Percentiles rank a stretch among this genome's conserved stretches.
Evolutionary conservation across 35 echinoderm and acorn worm species (phyloP).

Genomic region (Anneissia japonica): DNA sequence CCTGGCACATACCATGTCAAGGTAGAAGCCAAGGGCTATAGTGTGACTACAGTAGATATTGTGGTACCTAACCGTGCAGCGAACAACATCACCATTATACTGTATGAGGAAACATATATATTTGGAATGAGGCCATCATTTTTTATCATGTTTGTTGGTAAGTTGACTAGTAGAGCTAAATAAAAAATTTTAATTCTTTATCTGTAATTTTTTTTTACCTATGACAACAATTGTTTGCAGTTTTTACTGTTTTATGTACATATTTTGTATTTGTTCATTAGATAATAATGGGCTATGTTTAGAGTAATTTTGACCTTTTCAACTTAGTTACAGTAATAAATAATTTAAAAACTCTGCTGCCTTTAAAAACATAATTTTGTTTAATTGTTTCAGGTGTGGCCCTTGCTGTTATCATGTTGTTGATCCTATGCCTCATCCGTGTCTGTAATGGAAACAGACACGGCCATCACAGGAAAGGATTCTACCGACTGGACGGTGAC

Average conservation of each 20-base stretch:
- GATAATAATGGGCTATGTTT: too few species aligned
- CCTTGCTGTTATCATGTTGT: conserved; percentile 44
- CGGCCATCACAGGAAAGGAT: conserved; percentile 59
- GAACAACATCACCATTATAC: conserved; percentile 24
- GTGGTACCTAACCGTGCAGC: conserved; percentile 2
- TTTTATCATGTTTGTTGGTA: background rate
- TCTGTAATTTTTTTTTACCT: too few species aligned
- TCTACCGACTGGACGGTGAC: conserved; percentile 77
- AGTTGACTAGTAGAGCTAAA: background rate
- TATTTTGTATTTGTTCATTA: too few species aligned
- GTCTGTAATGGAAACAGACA: conserved; percentile 7
- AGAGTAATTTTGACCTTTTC: too few species aligned
- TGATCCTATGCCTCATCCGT: conserved; percentile 42
- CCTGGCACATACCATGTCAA: conserved; percentile 60
- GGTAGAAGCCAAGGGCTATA: conserved; percentile 30
- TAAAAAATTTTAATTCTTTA: background rate
- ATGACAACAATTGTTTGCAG: too few species aligned
- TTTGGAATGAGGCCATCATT: conserved; percentile 15
- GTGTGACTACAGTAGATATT: background rate
- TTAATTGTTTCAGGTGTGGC: conserved; percentile 44
- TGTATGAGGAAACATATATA: conserved; percentile 24
- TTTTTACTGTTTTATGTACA: too few species aligned
- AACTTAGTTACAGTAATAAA: too few species aligned
- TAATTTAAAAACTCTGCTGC: too few species aligned
- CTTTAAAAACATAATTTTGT: too few species aligned